Evolutionary conservation across 2,113 vertebrate genomes (phyloP).

Genomic region (Crocuta crocuta): DNA sequence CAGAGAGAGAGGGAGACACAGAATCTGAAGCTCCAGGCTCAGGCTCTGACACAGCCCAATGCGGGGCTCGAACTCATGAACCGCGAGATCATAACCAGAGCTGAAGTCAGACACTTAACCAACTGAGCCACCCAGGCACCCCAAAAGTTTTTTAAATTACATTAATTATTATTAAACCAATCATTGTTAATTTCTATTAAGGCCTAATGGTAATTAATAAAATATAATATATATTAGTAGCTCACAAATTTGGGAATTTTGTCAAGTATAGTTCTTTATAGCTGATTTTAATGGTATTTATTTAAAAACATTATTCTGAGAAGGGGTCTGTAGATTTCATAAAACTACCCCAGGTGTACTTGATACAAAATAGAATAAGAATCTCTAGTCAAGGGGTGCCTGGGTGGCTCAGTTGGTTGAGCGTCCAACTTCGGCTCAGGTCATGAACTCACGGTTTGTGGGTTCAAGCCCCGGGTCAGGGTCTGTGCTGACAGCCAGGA

Average conservation of each 20-base stretch:
- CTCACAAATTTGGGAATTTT: not conserved
- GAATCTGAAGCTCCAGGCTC: too few relatives aligned
- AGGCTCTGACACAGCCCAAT: too few relatives aligned
- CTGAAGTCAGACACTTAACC: too few relatives aligned
- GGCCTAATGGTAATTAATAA: not conserved
- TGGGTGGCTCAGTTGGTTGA: too few relatives aligned
- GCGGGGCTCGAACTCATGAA: too few relatives aligned
- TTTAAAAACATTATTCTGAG: conserved; percentile 3
- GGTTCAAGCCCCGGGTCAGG: too few relatives aligned
- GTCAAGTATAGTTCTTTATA: not conserved
- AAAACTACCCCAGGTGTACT: not conserved
- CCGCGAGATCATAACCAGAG: too few relatives aligned
- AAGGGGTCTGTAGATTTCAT: not conserved
- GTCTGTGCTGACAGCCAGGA: too few relatives aligned
- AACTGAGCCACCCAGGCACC: too few relatives aligned
- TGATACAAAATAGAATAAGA: not conserved
- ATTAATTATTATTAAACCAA: conserved; percentile 12
- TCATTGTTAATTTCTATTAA: not conserved
- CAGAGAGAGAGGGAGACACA: too few relatives aligned
- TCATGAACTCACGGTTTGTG: too few relatives aligned
- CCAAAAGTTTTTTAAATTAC: not conserved
- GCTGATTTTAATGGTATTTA: not conserved
- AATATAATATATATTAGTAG: conserved; percentile 4
- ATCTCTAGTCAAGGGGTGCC: not conserved
- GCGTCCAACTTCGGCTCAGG: too few relatives aligned